phyloP scores from a whole-genome alignment of 2,113 vertebrate genomes.

The Laticauda laticaudata region DNA sequence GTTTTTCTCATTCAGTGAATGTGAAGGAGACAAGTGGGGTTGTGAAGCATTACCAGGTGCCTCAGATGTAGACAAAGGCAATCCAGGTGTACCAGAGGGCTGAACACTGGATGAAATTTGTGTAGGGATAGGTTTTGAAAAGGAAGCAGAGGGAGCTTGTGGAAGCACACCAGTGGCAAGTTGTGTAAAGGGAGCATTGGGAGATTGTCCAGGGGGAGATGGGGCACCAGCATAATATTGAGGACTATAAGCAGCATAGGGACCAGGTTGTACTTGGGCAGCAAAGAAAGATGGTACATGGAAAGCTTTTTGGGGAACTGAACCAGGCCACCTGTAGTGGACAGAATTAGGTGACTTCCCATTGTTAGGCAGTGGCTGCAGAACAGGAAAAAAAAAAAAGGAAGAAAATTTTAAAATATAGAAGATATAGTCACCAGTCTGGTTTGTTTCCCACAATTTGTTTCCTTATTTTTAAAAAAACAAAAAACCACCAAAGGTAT shows the following conservation, averaged over 20 bases:
- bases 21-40: no score
- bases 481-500: not conserved
- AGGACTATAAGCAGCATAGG: not conserved
- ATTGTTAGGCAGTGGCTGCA: not conserved
- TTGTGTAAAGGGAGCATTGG: no score
- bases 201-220: no score
- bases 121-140: not conserved
- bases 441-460: not conserved
- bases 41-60: no score
- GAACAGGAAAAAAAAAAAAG: not conserved
- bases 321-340: not conserved
- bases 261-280: not conserved
- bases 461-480: not conserved
- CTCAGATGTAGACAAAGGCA: no score
- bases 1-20: no score
- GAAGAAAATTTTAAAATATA: not conserved
- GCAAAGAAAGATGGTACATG: not conserved
- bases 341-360: not conserved
- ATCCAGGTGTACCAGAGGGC: no score
- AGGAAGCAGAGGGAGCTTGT: no score
- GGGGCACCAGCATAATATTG: not conserved
- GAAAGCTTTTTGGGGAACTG: not conserved
- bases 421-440: not conserved
- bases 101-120: fast-evolving
- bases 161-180: no score